Conservation (phyloP, 2,888 invertebrate genomes). For the Polyommatus iphigenia region DNA sequence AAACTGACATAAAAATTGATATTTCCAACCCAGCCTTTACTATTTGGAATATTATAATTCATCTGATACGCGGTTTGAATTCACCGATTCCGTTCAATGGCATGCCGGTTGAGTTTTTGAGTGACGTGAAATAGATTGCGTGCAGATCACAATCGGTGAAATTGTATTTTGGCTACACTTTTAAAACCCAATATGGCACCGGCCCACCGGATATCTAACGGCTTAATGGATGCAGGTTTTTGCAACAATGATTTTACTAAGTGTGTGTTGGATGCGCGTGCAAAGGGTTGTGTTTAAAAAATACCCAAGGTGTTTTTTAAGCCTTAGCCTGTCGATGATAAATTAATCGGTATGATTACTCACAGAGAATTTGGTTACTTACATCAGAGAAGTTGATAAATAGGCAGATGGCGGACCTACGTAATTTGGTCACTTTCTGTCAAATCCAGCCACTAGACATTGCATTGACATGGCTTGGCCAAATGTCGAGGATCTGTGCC, state of each 20-base stretch:
- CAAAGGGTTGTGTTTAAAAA: not conserved
- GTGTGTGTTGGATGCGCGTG: too few relatives aligned
- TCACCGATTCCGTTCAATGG: not conserved
- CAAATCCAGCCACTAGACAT: too few relatives aligned
- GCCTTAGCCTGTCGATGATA: too few relatives aligned
- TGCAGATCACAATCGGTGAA: constrained; percentile 13
- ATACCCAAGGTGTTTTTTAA: too few relatives aligned
- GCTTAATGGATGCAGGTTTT: constrained; percentile 1
- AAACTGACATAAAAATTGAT: not conserved
- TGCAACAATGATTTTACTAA: not conserved
- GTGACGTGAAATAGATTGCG: constrained; percentile 31
- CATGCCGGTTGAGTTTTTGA: constrained; percentile 25
- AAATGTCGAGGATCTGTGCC: too few relatives aligned
- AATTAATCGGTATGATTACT: too few relatives aligned
- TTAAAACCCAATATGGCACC: not conserved
- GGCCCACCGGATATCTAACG: not conserved
- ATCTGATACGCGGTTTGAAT: constrained; percentile 22
- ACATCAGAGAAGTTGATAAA: too few relatives aligned
- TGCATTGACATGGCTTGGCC: too few relatives aligned
- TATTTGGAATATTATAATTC: not conserved
- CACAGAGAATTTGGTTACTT: too few relatives aligned
- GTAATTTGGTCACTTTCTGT: too few relatives aligned
- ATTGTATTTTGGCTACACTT: constrained; percentile 24
- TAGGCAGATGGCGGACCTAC: too few relatives aligned
- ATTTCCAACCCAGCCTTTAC: not conserved